phyloP scores from a whole-genome alignment of 2,888 invertebrate species.

The Rotaria socialis region DNA sequence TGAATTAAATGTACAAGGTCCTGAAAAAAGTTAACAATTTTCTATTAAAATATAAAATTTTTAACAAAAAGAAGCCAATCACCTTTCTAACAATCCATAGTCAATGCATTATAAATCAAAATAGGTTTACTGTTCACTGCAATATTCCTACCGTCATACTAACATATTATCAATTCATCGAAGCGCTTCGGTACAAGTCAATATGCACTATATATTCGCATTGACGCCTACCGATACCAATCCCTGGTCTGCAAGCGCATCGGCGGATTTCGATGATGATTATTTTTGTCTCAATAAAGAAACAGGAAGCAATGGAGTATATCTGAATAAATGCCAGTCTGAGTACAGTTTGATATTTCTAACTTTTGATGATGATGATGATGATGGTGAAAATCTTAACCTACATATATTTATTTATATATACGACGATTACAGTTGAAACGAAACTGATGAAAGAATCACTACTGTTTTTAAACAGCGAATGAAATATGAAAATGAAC shows the following conservation, averaged over 20 bases:
- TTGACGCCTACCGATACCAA: neutral
- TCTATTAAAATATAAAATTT: too few relatives aligned
- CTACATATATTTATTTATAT: neutral
- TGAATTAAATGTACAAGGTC: neutral
- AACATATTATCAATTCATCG: neutral
- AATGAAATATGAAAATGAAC: too few relatives aligned
- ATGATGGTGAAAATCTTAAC: neutral
- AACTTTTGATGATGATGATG: neutral
- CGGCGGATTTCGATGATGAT: neutral
- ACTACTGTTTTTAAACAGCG: too few relatives aligned
- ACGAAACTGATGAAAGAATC: too few relatives aligned
- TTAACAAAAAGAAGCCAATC: too few relatives aligned
- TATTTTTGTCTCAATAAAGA: neutral
- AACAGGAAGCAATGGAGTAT: neutral
- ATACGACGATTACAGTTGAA: too few relatives aligned
- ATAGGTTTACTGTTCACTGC: neutral
- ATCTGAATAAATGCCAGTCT: neutral
- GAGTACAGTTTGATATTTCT: neutral
- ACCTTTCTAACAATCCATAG: neutral
- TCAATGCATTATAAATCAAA: constrained; percentile 6
- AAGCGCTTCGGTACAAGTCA: neutral
- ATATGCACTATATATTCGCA: neutral
- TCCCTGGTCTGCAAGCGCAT: too few relatives aligned
- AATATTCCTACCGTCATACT: neutral
- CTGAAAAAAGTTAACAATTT: neutral